These are phyloP conservation scores for Sericinus montela DNA, from an alignment of 2,888 invertebrate species.

Conservation along the genomic window DNA sequence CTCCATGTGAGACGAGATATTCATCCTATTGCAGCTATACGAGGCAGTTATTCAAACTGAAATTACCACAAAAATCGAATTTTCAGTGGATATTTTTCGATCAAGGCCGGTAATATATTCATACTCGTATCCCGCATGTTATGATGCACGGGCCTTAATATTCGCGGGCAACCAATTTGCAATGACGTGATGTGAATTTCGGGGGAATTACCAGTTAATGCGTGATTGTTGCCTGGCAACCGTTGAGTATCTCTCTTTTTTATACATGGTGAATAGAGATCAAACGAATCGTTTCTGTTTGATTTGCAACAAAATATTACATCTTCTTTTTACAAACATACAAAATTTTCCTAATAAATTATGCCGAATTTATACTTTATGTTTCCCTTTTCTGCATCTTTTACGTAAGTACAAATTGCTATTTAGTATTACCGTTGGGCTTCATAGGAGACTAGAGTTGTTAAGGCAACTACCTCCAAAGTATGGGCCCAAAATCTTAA, in stretches of 20 bases:
- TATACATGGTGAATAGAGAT: background rate
- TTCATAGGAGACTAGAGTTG: too few species aligned
- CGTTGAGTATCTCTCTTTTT: constrained; percentile 2
- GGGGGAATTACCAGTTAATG: constrained; percentile 41
- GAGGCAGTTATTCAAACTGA: constrained; percentile 29
- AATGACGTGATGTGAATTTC: constrained; percentile 49
- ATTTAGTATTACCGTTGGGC: too few species aligned
- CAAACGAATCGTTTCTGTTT: constrained; percentile 5
- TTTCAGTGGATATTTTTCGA: constrained; percentile 40
- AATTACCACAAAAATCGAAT: constrained; percentile 43
- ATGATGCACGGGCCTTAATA: constrained; percentile 40
- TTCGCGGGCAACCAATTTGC: constrained; percentile 50
- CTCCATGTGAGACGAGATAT: constrained; percentile 21
- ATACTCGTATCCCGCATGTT: constrained; percentile 43
- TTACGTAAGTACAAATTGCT: too few species aligned
- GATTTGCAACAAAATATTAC: constrained; percentile 25
- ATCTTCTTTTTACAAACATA: too few species aligned
- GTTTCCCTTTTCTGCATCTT: too few species aligned
- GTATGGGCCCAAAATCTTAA: too few species aligned
- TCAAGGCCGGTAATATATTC: constrained; percentile 45
- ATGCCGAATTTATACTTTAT: too few species aligned
- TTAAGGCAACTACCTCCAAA: too few species aligned
- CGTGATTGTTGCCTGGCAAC: constrained; percentile 38
- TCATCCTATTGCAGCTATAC: constrained; percentile 23
- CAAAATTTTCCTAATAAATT: too few species aligned